Percentiles rank a stretch among this genome's conserved stretches.
Evolutionary conservation across 2,888 invertebrate genomes (phyloP).

Genomic region (Acronicta aceris): DNA sequence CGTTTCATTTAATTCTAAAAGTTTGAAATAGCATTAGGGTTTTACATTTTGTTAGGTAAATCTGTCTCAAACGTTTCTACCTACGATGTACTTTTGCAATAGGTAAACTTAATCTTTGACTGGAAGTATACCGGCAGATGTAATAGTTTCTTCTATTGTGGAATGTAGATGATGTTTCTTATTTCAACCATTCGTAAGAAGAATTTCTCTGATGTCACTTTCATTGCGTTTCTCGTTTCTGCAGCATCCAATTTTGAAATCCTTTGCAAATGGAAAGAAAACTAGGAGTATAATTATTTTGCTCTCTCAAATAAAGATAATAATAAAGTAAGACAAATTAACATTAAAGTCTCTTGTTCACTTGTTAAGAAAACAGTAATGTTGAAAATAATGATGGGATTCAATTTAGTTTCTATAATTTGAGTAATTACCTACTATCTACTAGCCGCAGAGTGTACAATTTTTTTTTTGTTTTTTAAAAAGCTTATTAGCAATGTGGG

Average conservation of each 20-base stretch:
- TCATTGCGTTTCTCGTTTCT: background rate
- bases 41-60: too few species aligned
- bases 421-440: too few species aligned
- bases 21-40: too few species aligned
- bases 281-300: background rate
- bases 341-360: too few species aligned
- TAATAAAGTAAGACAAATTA: too few species aligned
- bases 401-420: too few species aligned
- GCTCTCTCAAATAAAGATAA: background rate
- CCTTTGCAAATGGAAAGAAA: background rate
- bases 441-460: too few species aligned
- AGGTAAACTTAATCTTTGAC: slow-evolving; percentile 26
- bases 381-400: too few species aligned
- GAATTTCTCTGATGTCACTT: background rate
- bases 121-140: background rate
- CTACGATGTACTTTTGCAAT: background rate
- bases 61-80: background rate
- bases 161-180: slow-evolving; percentile 23
- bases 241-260: background rate
- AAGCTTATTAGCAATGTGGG: too few species aligned
- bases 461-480: too few species aligned
- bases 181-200: slow-evolving; percentile 12
- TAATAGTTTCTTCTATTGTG: slow-evolving; percentile 25
- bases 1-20: too few species aligned
- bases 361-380: too few species aligned